Conservation (phyloP, 2,113 vertebrate species). For the Phyllostomus discolor region DNA sequence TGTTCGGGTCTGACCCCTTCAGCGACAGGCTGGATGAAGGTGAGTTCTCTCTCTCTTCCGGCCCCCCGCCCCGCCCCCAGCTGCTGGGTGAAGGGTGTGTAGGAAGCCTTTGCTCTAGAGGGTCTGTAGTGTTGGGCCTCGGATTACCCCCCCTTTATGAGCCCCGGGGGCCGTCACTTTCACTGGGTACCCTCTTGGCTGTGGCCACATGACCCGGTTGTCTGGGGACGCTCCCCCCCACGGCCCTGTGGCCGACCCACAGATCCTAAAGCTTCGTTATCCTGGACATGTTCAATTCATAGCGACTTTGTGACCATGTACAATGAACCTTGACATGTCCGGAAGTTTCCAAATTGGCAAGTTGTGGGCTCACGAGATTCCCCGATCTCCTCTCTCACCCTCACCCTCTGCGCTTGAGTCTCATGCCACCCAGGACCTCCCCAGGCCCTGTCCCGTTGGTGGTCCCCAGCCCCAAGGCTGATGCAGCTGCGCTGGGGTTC, state of each 20-base stretch:
- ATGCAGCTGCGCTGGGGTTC: no score
- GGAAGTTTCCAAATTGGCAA: not conserved
- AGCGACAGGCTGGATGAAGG: not conserved
- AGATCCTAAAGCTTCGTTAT: not conserved
- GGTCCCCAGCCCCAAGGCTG: no score
- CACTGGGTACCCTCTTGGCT: not conserved
- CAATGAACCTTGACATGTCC: not conserved
- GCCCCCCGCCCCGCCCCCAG: accelerated
- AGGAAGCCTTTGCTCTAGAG: not conserved
- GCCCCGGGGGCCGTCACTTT: no score
- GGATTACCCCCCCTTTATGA: not conserved
- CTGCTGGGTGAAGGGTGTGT: not conserved
- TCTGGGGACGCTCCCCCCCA: not conserved
- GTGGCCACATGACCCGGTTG: not conserved
- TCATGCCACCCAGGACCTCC: not conserved
- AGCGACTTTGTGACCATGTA: not conserved
- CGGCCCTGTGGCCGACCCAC: accelerated
- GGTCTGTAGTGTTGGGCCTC: not conserved
- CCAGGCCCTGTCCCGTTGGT: not conserved
- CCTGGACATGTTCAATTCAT: not conserved
- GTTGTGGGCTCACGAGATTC: not conserved
- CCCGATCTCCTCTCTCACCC: not conserved
- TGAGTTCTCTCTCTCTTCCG: constrained; percentile 49
- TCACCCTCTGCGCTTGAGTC: not conserved
- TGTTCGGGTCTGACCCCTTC: accelerated